Base-by-base conservation (phyloP, 2,113 vertebrate species). In the Asarcornis scutulata region DNA sequence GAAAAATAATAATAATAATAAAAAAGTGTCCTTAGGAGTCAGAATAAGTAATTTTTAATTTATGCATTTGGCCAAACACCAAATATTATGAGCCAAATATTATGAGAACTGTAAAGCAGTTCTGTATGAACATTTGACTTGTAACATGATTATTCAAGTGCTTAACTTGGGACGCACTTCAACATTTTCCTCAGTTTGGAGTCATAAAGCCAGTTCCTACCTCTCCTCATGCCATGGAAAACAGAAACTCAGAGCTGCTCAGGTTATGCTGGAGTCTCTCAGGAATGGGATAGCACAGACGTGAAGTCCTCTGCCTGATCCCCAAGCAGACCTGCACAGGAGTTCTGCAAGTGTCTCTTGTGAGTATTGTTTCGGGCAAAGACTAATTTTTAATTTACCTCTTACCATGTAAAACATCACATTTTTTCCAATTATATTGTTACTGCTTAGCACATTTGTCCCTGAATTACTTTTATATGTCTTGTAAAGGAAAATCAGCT, bases 251-350 rank as follows among this genome's bases (percentile, higher is more conserved):
- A 0, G 0, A 16, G 40, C 40, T 77, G 55, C 50, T 63, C 31
- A 58, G 23, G 50, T 74, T 73, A 55, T 7, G 4, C n/a, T 83
- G 76, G n/a, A 79, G 13, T 63, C 14, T 81, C 52, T 78, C 32
- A 72, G 42, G 36, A 59, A n/a, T 3, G 20, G 22, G 31, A 84
- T 52, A 42, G 42, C 1, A 4, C 17, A 77, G 55, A 50, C 21
- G 13, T 36, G 67, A 53, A 53, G 29, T 92, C n/a, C 63, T 58
- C 58, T 67, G 50, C 44, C 40, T 42, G 22, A 56, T 62, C 27
- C 2, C 0, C 66, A 59, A 68, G 16, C 0, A 0, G 79, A 36
- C 16, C 80, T 59, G 67, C 18, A 58, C 52, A 52, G 13, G 6
- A 4, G 4, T 20, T 83, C 26, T 85, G 36, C 34, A 27, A 0